Percentiles rank a stretch among this genome's conserved stretches.
phyloP scores from a whole-genome alignment of 92 coral and sea anemone species.

The Epizoanthus rinbou region DNA sequence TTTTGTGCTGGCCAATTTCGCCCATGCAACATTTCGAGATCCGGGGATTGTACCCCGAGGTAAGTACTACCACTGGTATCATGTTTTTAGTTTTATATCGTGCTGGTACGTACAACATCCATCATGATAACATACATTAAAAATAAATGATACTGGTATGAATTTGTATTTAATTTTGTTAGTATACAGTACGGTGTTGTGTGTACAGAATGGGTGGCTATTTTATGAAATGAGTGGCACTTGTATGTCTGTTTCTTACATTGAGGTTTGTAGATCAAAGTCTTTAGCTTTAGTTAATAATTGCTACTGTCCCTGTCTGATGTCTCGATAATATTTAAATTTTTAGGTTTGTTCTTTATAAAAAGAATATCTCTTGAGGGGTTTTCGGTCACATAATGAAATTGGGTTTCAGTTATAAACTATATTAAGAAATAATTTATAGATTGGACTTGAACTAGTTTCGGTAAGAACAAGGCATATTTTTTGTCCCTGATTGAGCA shows the following conservation, averaged over 20 bases:
- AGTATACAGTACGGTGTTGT: neutral
- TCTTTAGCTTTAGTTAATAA: neutral
- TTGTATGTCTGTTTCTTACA: slow-evolving; percentile 3
- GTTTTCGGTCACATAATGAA: no score
- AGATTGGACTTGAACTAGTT: no score
- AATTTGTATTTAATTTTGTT: slow-evolving; percentile 18
- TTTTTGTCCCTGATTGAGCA: no score
- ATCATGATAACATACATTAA: no score
- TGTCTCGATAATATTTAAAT: no score
- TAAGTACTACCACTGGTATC: slow-evolving; percentile 36
- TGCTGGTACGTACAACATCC: neutral
- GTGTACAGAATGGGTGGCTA: neutral
- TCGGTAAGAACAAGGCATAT: no score
- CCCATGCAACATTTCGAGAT: slow-evolving; percentile 94
- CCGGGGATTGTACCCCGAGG: slow-evolving; percentile 97
- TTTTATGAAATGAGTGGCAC: slow-evolving; percentile 9
- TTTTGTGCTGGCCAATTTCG: slow-evolving; percentile 87
- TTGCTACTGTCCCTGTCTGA: no score
- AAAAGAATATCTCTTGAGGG: no score
- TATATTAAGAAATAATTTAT: no score
- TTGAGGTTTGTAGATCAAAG: neutral
- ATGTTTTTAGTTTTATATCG: neutral
- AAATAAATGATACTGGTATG: neutral
- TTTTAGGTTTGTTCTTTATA: no score
- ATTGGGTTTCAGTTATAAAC: no score